These are phyloP conservation scores for Burhinus bistriatus DNA, from an alignment of 2,113 vertebrate genomes.

Conservation along the genomic window DNA sequence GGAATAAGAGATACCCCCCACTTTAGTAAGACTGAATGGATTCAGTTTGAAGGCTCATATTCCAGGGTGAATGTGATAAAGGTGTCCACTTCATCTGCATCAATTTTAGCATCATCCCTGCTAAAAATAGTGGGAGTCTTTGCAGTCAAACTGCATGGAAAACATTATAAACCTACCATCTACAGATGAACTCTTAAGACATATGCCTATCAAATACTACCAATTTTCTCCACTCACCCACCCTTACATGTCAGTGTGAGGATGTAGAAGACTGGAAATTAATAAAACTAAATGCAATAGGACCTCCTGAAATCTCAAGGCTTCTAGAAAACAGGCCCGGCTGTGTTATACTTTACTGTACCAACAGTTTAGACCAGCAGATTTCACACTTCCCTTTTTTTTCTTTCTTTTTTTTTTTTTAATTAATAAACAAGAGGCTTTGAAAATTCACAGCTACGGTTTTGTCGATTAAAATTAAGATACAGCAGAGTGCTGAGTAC, in stretches of 20 bases:
- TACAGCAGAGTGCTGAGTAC: background rate
- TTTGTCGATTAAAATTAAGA: background rate
- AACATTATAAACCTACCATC: background rate
- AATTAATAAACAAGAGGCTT: background rate
- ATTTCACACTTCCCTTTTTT: background rate
- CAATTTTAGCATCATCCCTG: background rate
- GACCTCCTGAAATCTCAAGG: background rate
- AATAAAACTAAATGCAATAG: background rate
- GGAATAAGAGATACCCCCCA: background rate
- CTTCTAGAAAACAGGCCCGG: background rate
- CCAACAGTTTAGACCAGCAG: background rate
- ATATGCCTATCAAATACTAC: background rate
- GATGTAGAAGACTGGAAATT: background rate
- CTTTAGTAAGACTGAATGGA: background rate
- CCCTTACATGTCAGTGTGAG: background rate
- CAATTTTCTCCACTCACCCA: background rate
- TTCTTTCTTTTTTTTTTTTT: background rate
- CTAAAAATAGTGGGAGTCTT: background rate
- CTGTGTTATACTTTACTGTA: background rate
- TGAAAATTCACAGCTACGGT: background rate
- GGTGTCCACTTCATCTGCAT: background rate
- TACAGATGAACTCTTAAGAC: background rate
- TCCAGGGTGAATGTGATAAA: background rate
- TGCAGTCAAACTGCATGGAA: background rate
- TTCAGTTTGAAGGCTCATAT: background rate